Base-by-base conservation (phyloP, 2,113 vertebrate species). In the Alexandromys fortis region DNA sequence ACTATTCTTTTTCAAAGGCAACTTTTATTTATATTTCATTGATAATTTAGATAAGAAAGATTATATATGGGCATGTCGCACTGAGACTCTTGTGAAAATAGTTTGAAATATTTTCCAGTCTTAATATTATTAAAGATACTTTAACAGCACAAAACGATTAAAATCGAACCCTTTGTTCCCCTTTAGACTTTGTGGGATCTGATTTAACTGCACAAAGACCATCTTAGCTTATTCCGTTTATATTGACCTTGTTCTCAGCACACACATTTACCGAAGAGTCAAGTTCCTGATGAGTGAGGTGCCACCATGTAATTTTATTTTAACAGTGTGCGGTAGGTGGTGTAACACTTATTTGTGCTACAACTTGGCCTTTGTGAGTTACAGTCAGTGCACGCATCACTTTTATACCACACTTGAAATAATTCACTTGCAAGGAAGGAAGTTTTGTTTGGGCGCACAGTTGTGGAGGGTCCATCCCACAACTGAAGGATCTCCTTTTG, bases 201-300 rank as follows among this genome's bases (percentile, higher is more conserved):
- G 68, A 75, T 83, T 91, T 93, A 91, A 45, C 30, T 45, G 30
- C 35, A 73, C n/a, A 90, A 76, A 49, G 90, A 86, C 81, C 58
- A 83, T 14, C 81, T 95, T 91, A 94, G 55, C 65, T 95, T 97
- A 78, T 87, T 95, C 45, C 26, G 12, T 96, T 96, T 47, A 49
- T 77, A 93, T 96, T 94, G 91, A 77, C 72, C 68, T 96, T 78
- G 42, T 96, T 96, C 75, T 92, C 63, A 85, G 49, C 70, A 87
- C 49, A 28, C 86, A 83, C 42, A 12, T 30, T 92, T 96, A 85
- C 68, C 73, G 90, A 81, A 94, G 93, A 92, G 35, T 68, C 2
- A 0, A 87, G 89, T 42, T 92, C 77, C 73, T 91, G 77, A 49
- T 92, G 79, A 93, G 49, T 93, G 47, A 96, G 65, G 63, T 96